Base-by-base conservation (phyloP, 2,113 vertebrate species). In the Leptosomus discolor region DNA sequence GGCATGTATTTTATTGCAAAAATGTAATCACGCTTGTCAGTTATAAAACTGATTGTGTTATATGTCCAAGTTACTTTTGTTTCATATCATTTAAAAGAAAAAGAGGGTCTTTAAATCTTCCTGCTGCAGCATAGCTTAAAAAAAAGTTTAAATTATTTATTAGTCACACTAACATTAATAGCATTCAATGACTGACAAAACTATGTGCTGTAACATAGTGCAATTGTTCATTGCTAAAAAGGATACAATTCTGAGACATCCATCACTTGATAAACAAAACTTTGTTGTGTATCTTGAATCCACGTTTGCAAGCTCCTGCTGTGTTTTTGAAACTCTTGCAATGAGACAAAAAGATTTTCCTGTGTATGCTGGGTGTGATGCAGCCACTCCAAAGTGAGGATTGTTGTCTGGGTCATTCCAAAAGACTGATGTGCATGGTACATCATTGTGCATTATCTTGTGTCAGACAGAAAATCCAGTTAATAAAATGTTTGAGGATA, bases 31-130 rank as follows among this genome's bases (percentile, higher is more conserved):
- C 51, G 34, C 60, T 77, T 97, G 81, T 94, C 91, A 88, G 34
- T 97, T 97, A 96, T 48, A 75, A 91, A 96, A 94, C 73, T 73
- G 88, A 97, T 97, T 94, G 76, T 32, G 85, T 96, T 97, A 46
- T 80, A 79, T 90, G 86, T 92, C 78, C 83, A 77, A 91, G 93
- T 85, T 91, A 79, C 73, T 95, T 95, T 92, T 92, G 85, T 69
- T 96, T 97, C 78, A 48, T 82, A 64, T 95, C 5, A 89, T 93
- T 96, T 95, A 75, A 77, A 93, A 87, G 67, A 82, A 88, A 96
- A 88, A 94, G 65, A 61, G 8, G 15, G 24, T 92, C 54, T 94
- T 84, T 85, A 75, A 90, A 88, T 95, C 53, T 90, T 94, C 48
- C 41, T 63, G 43, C 41, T 92, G 64, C 37, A 48, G 43, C 81